These are phyloP conservation scores for Sinodicranocentrus sp. DNA, from an alignment of 2,888 invertebrate species.

Conservation along the genomic window DNA sequence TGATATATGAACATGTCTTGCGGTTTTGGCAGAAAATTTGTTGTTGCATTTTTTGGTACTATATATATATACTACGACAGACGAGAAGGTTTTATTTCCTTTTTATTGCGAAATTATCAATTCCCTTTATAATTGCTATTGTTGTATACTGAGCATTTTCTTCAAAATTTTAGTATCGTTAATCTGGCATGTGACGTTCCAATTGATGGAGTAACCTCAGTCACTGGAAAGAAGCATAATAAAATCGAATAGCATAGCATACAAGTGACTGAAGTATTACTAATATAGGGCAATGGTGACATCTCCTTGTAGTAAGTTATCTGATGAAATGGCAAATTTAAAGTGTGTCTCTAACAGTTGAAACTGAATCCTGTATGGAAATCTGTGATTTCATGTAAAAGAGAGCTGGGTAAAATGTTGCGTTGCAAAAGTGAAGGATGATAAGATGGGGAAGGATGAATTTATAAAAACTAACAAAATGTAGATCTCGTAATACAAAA, in stretches of 20 bases:
- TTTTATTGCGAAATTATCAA: slow-evolving; percentile 16
- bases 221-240: slow-evolving; percentile 7
- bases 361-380: slow-evolving; percentile 57
- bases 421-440: slow-evolving; percentile 44
- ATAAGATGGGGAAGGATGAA: slow-evolving; percentile 40
- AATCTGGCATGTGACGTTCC: slow-evolving; percentile 58
- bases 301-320: slow-evolving; percentile 31
- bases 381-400: slow-evolving; percentile 75
- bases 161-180: slow-evolving; percentile 46
- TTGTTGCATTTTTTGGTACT: neutral
- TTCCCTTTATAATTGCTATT: slow-evolving; percentile 15
- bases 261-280: slow-evolving; percentile 25
- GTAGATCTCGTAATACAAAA: slow-evolving; percentile 69
- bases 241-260: neutral
- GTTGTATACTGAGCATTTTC: slow-evolving; percentile 30
- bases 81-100: slow-evolving; percentile 52
- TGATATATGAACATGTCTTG: too few species aligned
- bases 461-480: slow-evolving; percentile 55
- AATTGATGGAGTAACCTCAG: slow-evolving; percentile 36
- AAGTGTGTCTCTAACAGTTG: slow-evolving; percentile 25
- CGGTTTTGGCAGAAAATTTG: neutral
- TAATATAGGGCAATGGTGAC: too few species aligned
- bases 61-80: slow-evolving; percentile 53
- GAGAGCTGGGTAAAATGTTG: slow-evolving; percentile 71
- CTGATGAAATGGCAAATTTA: slow-evolving; percentile 10